Percentiles rank a stretch among this genome's conserved stretches.
phyloP scores from a whole-genome alignment of 1,140 invertebrate species.

The Hirudo medicinalis region DNA sequence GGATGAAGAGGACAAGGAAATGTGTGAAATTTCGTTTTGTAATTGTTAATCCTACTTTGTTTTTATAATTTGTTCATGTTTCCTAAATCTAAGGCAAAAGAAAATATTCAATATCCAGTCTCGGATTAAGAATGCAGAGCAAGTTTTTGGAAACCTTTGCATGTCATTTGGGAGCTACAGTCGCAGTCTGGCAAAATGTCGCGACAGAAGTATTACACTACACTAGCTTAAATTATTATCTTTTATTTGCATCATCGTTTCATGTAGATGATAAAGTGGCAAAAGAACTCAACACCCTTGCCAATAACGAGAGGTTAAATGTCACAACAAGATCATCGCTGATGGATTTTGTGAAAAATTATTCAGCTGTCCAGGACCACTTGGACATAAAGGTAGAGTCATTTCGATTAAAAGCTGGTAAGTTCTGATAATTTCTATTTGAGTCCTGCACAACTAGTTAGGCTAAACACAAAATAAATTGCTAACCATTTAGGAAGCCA shows the following conservation, averaged over 20 bases:
- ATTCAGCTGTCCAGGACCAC: conserved; percentile 6
- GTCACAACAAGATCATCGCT: neutral
- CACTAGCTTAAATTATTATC: neutral
- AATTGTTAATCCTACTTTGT: neutral
- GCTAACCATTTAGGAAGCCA: neutral
- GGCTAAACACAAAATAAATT: neutral
- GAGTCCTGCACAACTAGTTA: neutral
- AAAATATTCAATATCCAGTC: neutral
- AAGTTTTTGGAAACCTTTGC: neutral
- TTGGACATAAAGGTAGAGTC: neutral
- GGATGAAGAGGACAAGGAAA: neutral
- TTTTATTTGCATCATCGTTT: neutral
- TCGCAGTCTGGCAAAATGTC: conserved; percentile 1
- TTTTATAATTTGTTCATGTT: neutral
- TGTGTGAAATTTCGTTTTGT: neutral
- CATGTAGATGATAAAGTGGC: neutral
- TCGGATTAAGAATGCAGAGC: neutral
- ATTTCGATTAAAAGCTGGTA: neutral
- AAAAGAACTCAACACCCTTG: neutral
- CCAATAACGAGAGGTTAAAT: neutral
- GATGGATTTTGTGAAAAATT: neutral
- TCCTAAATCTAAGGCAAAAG: conserved; percentile 6
- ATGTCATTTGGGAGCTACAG: neutral
- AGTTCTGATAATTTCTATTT: neutral
- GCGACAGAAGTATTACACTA: neutral